Evolutionary conservation across 2,888 invertebrate species (phyloP).

Genomic region (Cistogaster globosa): DNA sequence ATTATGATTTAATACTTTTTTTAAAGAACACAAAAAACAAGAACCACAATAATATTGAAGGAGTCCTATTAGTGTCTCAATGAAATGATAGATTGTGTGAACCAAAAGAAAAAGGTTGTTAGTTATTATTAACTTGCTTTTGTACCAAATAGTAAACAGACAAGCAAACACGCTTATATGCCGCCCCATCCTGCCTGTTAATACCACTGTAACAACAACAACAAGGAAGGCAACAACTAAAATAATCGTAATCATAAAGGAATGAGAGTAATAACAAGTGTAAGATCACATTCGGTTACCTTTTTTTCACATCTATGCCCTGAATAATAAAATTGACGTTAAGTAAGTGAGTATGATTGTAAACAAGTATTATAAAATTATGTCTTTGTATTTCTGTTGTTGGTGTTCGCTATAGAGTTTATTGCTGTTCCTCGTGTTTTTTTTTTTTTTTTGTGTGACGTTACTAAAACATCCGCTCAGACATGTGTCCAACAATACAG

Average conservation of each 20-base stretch:
- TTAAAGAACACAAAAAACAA: background rate
- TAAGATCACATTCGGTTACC: constrained; percentile 43
- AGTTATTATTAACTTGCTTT: constrained; percentile 41
- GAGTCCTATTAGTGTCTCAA: constrained; percentile 80
- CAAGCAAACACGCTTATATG: constrained; percentile 18
- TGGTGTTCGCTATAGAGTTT: constrained; percentile 18
- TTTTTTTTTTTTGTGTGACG: constrained; percentile 33
- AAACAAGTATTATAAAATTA: constrained; percentile 55
- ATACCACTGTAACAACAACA: constrained; percentile 40
- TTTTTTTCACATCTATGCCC: constrained; percentile 2
- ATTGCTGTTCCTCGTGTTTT: background rate
- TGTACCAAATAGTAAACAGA: background rate
- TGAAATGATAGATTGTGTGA: constrained; percentile 82
- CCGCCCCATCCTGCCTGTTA: constrained; percentile 37
- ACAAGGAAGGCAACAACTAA: constrained; percentile 32
- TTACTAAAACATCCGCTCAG: constrained; percentile 67
- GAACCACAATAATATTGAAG: constrained; percentile 41
- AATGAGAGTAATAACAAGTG: constrained; percentile 67
- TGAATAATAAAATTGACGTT: constrained; percentile 35
- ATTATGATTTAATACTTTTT: constrained; percentile 39
- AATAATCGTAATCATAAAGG: constrained; percentile 57
- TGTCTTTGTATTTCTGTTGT: constrained; percentile 29
- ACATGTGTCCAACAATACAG: constrained; percentile 65
- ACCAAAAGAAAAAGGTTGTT: constrained; percentile 68
- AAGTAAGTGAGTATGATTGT: constrained; percentile 20